These are phyloP conservation scores for Acromyrmex echinatior DNA, from an alignment of 1,140 invertebrate genomes.

Conservation along the genomic window DNA sequence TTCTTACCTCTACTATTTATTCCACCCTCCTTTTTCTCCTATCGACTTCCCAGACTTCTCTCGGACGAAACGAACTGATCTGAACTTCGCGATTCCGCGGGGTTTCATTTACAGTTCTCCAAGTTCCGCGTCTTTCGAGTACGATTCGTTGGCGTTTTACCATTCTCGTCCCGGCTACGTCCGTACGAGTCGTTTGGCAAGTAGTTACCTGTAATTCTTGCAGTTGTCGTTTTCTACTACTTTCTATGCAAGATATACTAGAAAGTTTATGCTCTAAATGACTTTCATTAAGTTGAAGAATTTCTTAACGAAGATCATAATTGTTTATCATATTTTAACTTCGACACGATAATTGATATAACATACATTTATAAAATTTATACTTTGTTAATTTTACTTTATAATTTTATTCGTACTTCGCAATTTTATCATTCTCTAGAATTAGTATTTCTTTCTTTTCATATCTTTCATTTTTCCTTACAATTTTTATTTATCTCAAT, in stretches of 20 bases:
- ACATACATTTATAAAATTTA: background rate
- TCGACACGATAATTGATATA: background rate
- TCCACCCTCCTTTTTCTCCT: slow-evolving; percentile 12
- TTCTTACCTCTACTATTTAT: slow-evolving; percentile 37
- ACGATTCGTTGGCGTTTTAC: slow-evolving; percentile 48
- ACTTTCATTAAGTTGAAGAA: slow-evolving; percentile 1
- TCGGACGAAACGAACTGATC: slow-evolving; percentile 52
- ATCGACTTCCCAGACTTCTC: slow-evolving; percentile 40
- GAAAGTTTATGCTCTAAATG: slow-evolving; percentile 32
- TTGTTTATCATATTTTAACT: background rate
- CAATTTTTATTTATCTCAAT: background rate
- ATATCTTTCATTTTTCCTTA: background rate
- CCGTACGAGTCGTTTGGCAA: slow-evolving; percentile 32
- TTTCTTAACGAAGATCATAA: slow-evolving; percentile 11
- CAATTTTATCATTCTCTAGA: background rate
- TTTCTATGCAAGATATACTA: background rate
- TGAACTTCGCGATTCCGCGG: slow-evolving; percentile 54
- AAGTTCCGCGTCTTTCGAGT: slow-evolving; percentile 55
- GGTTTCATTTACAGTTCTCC: slow-evolving; percentile 65
- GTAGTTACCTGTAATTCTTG: slow-evolving; percentile 39
- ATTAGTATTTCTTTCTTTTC: background rate
- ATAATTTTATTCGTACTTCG: background rate
- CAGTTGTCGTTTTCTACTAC: slow-evolving; percentile 5
- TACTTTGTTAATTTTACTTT: background rate
- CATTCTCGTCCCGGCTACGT: slow-evolving; percentile 14